A percentile compares a stretch with the other conserved stretches of the same genome.
phyloP scores from a whole-genome alignment of 2,113 vertebrate genomes.

The Brachypteracias leptosomus region DNA sequence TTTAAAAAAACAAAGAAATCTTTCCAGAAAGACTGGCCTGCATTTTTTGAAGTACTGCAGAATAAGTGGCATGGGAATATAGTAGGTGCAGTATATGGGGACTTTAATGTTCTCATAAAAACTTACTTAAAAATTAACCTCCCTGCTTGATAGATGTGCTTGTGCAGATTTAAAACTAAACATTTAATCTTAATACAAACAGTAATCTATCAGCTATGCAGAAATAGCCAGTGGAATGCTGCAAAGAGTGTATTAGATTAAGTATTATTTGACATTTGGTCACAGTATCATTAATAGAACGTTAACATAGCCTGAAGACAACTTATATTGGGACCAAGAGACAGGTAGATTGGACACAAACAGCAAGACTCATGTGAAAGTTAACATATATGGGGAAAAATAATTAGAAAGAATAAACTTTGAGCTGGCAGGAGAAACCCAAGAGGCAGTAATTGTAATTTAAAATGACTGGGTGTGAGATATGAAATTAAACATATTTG shows the following conservation, averaged over 20 bases:
- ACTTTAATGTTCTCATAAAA: not conserved
- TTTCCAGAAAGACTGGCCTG: not conserved
- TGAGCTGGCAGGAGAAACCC: constrained; percentile 18
- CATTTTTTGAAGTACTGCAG: not conserved
- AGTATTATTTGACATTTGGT: constrained; percentile 43
- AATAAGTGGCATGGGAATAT: not conserved
- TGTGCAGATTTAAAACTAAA: constrained; percentile 15
- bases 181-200: constrained; percentile 17
- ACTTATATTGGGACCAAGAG: not conserved
- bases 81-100: not conserved
- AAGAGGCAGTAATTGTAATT: constrained; percentile 39
- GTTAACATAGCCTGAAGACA: not conserved
- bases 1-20: not conserved
- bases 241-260: not conserved
- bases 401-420: constrained; percentile 52
- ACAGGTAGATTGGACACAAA: not conserved
- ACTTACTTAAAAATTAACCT: constrained; percentile 34
- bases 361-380: not conserved
- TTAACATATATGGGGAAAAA: not conserved
- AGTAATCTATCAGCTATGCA: not conserved
- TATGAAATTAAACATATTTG: constrained; percentile 52
- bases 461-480: not conserved
- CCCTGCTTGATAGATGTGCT: constrained; percentile 1
- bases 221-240: not conserved
- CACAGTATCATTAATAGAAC: constrained; percentile 25